phyloP scores from a whole-genome alignment of 2,888 invertebrate species.

The Eristalis tenax region DNA sequence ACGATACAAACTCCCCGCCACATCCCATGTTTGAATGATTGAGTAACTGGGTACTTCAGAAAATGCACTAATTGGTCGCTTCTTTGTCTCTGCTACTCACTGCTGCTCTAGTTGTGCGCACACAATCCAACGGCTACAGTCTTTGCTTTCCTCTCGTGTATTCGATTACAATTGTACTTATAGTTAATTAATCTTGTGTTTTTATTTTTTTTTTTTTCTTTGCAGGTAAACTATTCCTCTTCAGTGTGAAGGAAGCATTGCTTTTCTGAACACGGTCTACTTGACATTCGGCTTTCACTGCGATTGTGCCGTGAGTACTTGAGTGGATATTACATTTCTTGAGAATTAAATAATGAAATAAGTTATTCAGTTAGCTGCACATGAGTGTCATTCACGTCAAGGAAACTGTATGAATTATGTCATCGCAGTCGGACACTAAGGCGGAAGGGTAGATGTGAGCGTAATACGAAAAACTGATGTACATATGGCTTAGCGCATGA shows the following conservation, averaged over 20 bases:
- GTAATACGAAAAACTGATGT: neutral
- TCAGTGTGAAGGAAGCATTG: neutral
- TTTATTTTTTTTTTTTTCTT: constrained; percentile 1
- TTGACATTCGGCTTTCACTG: neutral
- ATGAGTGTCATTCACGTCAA: neutral
- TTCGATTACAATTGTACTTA: constrained; percentile 11
- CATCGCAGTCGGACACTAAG: neutral
- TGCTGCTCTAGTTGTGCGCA: constrained; percentile 29
- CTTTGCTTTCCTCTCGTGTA: constrained; percentile 3
- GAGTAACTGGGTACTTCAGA: constrained; percentile 24
- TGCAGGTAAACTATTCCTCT: constrained; percentile 36
- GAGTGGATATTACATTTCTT: neutral
- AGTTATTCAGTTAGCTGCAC: neutral
- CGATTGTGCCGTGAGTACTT: neutral
- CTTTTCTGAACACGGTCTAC: neutral
- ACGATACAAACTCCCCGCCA: neutral
- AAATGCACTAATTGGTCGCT: constrained; percentile 18
- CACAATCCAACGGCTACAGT: neutral
- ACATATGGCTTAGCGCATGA: neutral
- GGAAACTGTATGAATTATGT: neutral
- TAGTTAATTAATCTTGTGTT: constrained; percentile 29
- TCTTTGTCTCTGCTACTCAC: constrained; percentile 6
- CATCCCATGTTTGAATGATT: constrained; percentile 37
- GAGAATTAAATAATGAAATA: neutral
- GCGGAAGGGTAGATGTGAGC: neutral